Evolutionary conservation across 2,797 vertebrate genomes (phyloP), one percentile per base, ranked within the genome.

Genomic region (Anomalospiza imberbis): DNA sequence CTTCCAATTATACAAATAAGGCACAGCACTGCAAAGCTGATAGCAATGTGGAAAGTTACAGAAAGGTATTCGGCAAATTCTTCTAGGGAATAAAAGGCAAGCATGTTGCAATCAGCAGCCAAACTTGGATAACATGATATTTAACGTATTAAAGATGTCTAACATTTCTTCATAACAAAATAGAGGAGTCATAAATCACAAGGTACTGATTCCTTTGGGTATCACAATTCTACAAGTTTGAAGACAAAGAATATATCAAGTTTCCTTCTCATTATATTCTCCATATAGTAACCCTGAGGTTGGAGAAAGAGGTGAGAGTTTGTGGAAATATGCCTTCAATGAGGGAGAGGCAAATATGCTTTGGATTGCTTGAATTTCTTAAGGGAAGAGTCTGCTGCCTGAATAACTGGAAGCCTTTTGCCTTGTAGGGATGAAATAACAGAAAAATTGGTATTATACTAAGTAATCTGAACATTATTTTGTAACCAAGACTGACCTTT

Each of bases 101-200:
- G 58, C 40, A 42, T 45, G n/a, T 71, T 88, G 89, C 76, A 95
- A 72, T 81, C 88, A 90, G 88, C 95, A 95, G 95, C 68, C 91
- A 95, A 94, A 94, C 55, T 63, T 95, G 83, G 91, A 96, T 87
- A 97, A 88, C 20, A 12, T 50, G 58, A 91, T 96, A 73, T 38
- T 88, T 94, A 95, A 95, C 75, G 58, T 96, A 96, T 97, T 95
- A 95, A 91, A 97, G 96, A 97, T 97, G 96, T 94, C 91, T 90
- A 92, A 94, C 2, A 5, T 96, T 96, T 96, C 89, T 96, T 79
- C 84, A 89, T 66, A 92, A 92, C 81, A 91, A 96, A 97, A 75
- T 55, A 88, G 71, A 95, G 53, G 74, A 96, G 88, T 92, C 83
- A 97, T 97, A 96, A 97, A 98, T 96, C 92, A 82, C 60, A 63